Evolutionary conservation across 2,888 invertebrate species (phyloP).

Genomic region (Acanthosepion pharaonis): DNA sequence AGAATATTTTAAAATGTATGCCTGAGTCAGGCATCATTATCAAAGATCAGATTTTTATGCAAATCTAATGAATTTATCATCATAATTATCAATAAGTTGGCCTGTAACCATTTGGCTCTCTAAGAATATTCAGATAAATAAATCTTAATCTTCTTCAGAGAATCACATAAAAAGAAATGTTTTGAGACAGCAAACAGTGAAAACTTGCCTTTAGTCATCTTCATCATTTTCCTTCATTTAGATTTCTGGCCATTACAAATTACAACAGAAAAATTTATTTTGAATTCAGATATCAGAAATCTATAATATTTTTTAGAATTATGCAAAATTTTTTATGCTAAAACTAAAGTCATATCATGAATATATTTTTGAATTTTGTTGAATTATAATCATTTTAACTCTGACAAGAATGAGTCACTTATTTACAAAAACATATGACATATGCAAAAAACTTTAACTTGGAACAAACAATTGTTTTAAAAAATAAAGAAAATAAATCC

Average conservation of each 20-base stretch:
- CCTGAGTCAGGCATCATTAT: too few relatives aligned
- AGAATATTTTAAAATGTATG: too few relatives aligned
- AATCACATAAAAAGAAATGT: not conserved
- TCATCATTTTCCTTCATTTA: not conserved
- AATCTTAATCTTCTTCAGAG: not conserved
- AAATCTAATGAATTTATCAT: too few relatives aligned
- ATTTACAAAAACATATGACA: not conserved
- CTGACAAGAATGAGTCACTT: not conserved
- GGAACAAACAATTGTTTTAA: not conserved
- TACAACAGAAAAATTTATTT: not conserved
- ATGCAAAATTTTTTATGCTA: not conserved
- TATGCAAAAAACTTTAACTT: not conserved
- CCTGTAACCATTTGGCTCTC: too few relatives aligned
- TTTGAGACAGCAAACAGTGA: not conserved
- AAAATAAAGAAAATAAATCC: not conserved
- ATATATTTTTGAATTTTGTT: not conserved
- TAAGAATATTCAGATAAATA: not conserved
- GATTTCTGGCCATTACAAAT: not conserved
- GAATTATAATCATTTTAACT: not conserved
- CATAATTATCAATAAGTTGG: too few relatives aligned
- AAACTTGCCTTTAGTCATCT: not conserved
- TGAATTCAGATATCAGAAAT: not conserved
- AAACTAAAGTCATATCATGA: not conserved
- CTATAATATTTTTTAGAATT: not conserved
- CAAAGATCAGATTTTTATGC: too few relatives aligned